Evolutionary conservation across 2,113 vertebrate species (phyloP).

Genomic region (Meriones unguiculatus): DNA sequence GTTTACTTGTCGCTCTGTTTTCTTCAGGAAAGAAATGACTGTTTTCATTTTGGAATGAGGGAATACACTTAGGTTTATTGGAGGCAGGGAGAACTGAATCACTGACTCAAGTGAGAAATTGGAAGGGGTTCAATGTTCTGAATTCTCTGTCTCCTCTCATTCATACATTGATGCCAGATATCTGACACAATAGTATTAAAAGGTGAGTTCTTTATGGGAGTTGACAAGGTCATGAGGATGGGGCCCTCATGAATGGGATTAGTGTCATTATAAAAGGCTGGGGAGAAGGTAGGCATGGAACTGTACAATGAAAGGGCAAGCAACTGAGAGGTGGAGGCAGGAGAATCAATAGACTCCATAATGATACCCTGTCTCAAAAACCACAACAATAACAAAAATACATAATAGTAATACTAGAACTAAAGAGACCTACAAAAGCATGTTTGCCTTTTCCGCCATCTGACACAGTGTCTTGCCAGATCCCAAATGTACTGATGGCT

Average conservation of each 20-base stretch:
- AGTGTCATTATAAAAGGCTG: neutral
- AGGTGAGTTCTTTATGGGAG: neutral
- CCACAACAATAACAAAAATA: neutral
- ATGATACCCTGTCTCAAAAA: neutral
- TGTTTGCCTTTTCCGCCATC: neutral
- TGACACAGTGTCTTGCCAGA: neutral
- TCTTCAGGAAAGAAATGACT: neutral
- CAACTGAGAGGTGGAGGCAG: neutral
- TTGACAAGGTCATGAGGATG: neutral
- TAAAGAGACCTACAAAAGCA: neutral
- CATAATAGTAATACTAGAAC: neutral
- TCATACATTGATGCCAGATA: neutral
- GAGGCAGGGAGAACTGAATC: neutral
- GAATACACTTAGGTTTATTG: neutral
- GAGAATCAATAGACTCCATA: neutral
- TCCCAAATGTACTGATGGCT: neutral
- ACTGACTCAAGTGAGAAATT: neutral
- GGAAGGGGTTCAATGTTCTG: neutral
- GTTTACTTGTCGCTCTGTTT: neutral
- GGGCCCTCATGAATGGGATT: neutral
- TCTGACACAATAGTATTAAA: neutral
- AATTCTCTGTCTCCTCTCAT: neutral
- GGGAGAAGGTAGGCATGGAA: neutral
- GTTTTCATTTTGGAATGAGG: neutral
- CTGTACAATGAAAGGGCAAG: no score